Base-by-base conservation (phyloP, 2,888 invertebrate genomes). In the Callinectes sapidus region DNA sequence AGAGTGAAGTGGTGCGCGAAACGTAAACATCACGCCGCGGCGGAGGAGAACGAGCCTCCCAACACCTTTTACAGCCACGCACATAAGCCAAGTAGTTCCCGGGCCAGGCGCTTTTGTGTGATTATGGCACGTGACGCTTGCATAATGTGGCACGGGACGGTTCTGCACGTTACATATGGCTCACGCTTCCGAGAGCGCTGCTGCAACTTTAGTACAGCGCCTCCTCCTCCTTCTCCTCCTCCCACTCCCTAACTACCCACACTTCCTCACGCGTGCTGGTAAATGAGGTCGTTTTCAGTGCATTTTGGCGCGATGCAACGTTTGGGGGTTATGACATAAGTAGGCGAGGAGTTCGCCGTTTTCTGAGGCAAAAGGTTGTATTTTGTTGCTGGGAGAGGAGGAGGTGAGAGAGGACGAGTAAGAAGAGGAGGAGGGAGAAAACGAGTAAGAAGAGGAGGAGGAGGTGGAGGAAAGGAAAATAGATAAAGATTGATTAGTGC, bases 271-370 rank as follows among this genome's bases (percentile, higher is more conserved):
- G 3, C 81, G 16, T 13, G 81, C 28, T 81, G 5, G 81, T 81
- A 81, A 81, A 81, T 81, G 81, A 32, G 32, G 35, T 81, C 81
- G 81, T 81, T 81, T 8, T 81, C 81, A 81, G 81, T 35, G 35
- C 81, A 81, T 81, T 81, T 35, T 35, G 81, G 32, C 81, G 14
- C 81, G 35, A 81, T 16, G 35, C 35, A 81, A 81, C 81, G 81
- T 35, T 16, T 35, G 35, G 81, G 71, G 35, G 81, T 35, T 81
- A 81, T 16, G 81, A 35, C 14, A 35, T 35, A 14, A 35, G 14
- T 32, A 35, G 81, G 81, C 81, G 81, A 35, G 81, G 81, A 71
- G 23, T 71, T 23, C 28, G 71, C 28, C 23, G n/a, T 71, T 48
- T n/a, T 71, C 81, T 5, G 81, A 81, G 35, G 81, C 23, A 35